Base-by-base conservation (phyloP, 2,888 invertebrate species). In the Melieria omissa region DNA sequence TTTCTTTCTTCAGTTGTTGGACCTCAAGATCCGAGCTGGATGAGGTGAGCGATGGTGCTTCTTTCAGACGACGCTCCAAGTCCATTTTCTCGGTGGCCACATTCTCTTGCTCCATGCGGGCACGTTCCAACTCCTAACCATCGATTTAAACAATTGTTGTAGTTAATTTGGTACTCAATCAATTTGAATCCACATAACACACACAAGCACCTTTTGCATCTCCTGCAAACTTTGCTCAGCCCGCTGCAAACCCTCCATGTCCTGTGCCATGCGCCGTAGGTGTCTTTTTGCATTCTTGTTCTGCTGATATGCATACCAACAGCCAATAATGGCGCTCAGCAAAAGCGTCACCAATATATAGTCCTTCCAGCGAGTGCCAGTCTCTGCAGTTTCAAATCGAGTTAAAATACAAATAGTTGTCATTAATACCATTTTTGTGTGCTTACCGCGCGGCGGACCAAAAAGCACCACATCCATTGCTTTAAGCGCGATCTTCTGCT, bases 401-500 rank as follows among this genome's bases (percentile, higher is more conserved):
- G 29, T 29, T 29, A 58, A 46, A 49, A 42, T 42, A 41, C 12
- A 70, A 49, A 52, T 10, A 60, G 60, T 45, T 52, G 0, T 57
- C 14, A 29, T 54, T 60, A 10, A 60, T 8, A 4, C 8, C 60
- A 5, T 12, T 47, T n/a, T n/a, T 64, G 2, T 14, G 41, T 46
- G 77, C 86, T 85, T 91, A 97, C 97, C 95, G 92, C 97, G 97
- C 44, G 98, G 97, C 73, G 97, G 96, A 63, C 99, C 99, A 88
- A 99, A 99, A 47, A 99, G 90, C 41, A 99, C 99, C 65, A 98
- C 95, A 88, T 99, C 99, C 95, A 98, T 98, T 14, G 99, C 99
- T 88, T 99, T 99, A 58, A 99, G 89, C 4, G 96, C 93, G 77
- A 98, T 92, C 88, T 99, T 99, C 89, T 99, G 98, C 84, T 97